phyloP scores from a whole-genome alignment of 1,140 invertebrate species.

The Drosophila kohkoa region DNA sequence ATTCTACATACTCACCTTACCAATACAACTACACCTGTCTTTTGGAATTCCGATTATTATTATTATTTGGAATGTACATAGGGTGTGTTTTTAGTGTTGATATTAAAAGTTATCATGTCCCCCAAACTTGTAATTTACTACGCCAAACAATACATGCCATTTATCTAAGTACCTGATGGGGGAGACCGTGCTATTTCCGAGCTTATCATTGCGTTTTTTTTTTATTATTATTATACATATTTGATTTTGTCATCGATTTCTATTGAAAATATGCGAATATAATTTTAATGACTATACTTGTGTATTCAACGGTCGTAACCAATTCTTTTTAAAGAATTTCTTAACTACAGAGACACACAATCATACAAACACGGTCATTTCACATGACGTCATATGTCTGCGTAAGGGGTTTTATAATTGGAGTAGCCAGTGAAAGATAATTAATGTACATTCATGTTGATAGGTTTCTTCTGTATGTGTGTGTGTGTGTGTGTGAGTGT shows the following conservation, averaged over 20 bases:
- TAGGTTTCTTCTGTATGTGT: slow-evolving; percentile 14
- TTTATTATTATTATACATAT: slow-evolving; percentile 4
- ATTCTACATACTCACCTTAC: neutral
- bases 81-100: neutral
- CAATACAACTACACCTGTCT: slow-evolving; percentile 29
- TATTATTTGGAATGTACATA: slow-evolving; percentile 12
- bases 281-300: neutral
- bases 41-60: slow-evolving; percentile 9
- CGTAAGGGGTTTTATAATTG: slow-evolving; percentile 23
- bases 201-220: slow-evolving; percentile 43
- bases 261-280: slow-evolving; percentile 14
- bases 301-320: slow-evolving; percentile 13
- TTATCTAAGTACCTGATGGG: neutral
- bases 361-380: slow-evolving; percentile 20
- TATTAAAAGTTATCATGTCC: slow-evolving; percentile 20
- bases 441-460: slow-evolving; percentile 33
- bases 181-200: neutral
- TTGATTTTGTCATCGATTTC: slow-evolving; percentile 37
- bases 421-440: slow-evolving; percentile 33
- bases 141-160: slow-evolving; percentile 6
- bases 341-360: slow-evolving; percentile 11
- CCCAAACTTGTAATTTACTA: slow-evolving; percentile 14
- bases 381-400: slow-evolving; percentile 43
- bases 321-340: slow-evolving; percentile 16
- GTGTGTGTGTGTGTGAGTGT: slow-evolving; percentile 9